Evolutionary conservation across 2,888 invertebrate genomes (phyloP), one percentile per base, ranked within the genome.

Genomic region (Alloscopus bannaensis): DNA sequence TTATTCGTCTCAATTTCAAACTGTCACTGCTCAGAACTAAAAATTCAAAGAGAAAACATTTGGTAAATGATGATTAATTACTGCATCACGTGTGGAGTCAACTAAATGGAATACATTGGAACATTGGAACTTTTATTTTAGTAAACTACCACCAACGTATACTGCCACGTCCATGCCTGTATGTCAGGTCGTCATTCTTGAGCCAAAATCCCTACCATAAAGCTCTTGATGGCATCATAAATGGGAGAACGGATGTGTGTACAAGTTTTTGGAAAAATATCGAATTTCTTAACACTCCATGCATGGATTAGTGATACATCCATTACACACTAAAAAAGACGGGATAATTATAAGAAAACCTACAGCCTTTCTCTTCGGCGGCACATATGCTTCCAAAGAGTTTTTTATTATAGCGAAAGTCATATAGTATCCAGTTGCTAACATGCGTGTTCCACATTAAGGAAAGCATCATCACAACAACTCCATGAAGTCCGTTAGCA

Each of bases 271-370:
- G n/a, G n/a, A 47, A 62, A 71, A 71, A 65, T 24, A 73, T 73
- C 72, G 60, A 42, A 22, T 73, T 73, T 31, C 72, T 29, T 40
- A 29, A n/a, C n/a, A 28, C 64, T 62, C 50, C 71, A 71, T 71
- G 71, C 72, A 50, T 73, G 72, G 72, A 64, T 65, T 73, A 40
- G 55, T 65, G 72, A 65, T 73, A 73, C 72, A 73, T 29, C 55
- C 72, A 73, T 73, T 73, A 73, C 3, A 22, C 24, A 64, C 31
- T 13, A 22, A 42, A 65, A 73, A 73, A 18, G 47, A n/a, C 57
- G 18, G n/a, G 64, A 73, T 73, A 73, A 73, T 73, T 73, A 73
- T 65, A 73, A 20, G 31, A 64, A 65, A 65, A 65, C 36, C 13
- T 36, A 36, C 36, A n/a, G 22, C 26, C 36, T 36, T 8, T n/a